Conservation (phyloP, 2,888 invertebrate genomes). For the Chaetoderma sp. region DNA sequence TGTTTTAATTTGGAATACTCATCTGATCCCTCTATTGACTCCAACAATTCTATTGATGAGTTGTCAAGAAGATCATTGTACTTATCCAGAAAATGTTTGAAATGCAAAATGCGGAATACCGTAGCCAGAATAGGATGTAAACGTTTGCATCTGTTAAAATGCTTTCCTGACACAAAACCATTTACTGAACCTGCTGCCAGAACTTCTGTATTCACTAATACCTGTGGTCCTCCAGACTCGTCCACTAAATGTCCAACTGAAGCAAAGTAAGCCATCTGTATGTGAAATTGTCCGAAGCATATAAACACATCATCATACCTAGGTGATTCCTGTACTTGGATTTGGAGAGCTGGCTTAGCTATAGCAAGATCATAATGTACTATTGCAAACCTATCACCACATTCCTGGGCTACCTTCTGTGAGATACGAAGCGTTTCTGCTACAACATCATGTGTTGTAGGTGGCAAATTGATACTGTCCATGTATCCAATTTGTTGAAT, state of each 20-base stretch:
- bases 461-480: conserved; percentile 26
- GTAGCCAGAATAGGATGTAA: conserved; percentile 32
- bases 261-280: conserved; percentile 35
- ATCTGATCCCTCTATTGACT: too few relatives aligned
- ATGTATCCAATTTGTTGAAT: conserved; percentile 32
- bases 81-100: conserved; percentile 24
- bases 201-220: conserved; percentile 34
- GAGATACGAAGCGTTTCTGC: conserved; percentile 29
- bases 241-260: conserved; percentile 36
- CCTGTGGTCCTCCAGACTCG: conserved; percentile 33
- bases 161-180: conserved; percentile 32
- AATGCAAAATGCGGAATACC: conserved; percentile 31
- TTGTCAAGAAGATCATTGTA: too few relatives aligned
- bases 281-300: conserved; percentile 38
- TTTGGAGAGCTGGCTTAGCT: conserved; percentile 40
- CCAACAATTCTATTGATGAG: too few relatives aligned
- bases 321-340: conserved; percentile 34
- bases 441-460: conserved; percentile 31
- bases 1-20: background rate
- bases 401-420: conserved; percentile 29
- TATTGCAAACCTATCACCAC: conserved; percentile 21
- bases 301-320: conserved; percentile 39
- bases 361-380: conserved; percentile 33
- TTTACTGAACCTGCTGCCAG: conserved; percentile 35
- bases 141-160: conserved; percentile 38